Evolutionary conservation across 2,113 vertebrate genomes (phyloP), one percentile per base, ranked within the genome.

Genomic region (Lepus timidus): DNA sequence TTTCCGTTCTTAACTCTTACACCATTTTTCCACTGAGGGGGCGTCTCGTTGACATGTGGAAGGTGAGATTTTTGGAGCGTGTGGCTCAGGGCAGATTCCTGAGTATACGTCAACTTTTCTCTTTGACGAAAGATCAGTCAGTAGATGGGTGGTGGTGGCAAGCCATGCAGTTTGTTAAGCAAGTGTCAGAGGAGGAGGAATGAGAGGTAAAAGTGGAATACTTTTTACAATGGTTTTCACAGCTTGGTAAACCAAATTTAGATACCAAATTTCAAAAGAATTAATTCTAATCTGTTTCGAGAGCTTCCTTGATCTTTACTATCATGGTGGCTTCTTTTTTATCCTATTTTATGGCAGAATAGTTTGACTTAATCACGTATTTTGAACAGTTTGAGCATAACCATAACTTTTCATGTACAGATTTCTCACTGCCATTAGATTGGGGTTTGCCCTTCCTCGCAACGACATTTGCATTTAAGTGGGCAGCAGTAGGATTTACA

Each of bases 261-360:
- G n/a, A 67, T 70, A 29, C 8, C 62, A 87, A 9, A 86, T 94
- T 93, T 86, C 39, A 75, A 36, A n/a, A 90, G 61, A 33, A 51
- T 33, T 20, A 65, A 70, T 75, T 58, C 6, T 81, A n/a, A 22
- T 76, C 17, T 85, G 5, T 64, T 92, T 1, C 16, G 61, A 68
- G 61, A 85, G 65, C 61, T 80, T 93, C 52, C 67, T 95, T 96
- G 61, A 68, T 61, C 23, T 12, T 91, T 91, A 61, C 49, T 74
- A 27, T 11, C 27, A 16, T 73, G 27, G 22, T 73, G 27, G n/a
- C 65, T 94, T n/a, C 67, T 62, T 91, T 82, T 85, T 91, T 64
- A 49, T 49, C n/a, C 33, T 65, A 3, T 82, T 78, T 94, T 85
- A 62, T 96, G 62, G 51, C 74, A 78, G 39, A 64, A 19, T 55